Evolutionary conservation across 2,113 vertebrate species (phyloP), one percentile per base, ranked within the genome.

Genomic region (Channa maculata): DNA sequence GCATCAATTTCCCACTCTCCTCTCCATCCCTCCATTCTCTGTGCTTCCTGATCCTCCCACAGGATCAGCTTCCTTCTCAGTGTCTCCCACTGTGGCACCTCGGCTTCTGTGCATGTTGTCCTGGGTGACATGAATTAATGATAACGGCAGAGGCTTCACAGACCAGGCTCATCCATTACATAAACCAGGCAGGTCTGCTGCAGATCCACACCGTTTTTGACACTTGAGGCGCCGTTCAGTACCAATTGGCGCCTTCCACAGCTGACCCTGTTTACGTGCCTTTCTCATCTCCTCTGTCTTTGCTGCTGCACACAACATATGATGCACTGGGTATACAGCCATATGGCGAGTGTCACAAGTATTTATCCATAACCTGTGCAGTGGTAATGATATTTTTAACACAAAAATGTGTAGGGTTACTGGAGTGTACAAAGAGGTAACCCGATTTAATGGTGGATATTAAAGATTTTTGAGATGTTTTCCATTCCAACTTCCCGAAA

Each of bases 101-200:
- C 63, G 51, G 79, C 79, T 86, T n/a, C 83, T 64, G 70, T 72
- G 65, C 58, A 82, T 45, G 46, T 83, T 86, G 82, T 90, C 83
- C 84, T 80, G 75, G 80, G 69, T 74, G 86, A 90, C 91, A 93
- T 94, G 85, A 93, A 93, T 93, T 93, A 94, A 92, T 93, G 79
- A 94, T 93, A 89, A 85, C 82, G 83, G 86, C 80, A 78, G 72
- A 66, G 76, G 71, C 86, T 90, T 80, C 84, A 84, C 75, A 87
- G 85, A 79, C 82, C 71, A 58, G 81, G 67, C 72, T 82, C 82
- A 63, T 83, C 85, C 69, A 71, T 92, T 91, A 83, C 78, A 74
- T 87, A 91, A 91, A 13, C n/a, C 72, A 65, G 80, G 58, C 78
- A 77, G 65, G 81, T 82, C 80, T 83, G 75, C 82, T 39, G 76